Base-by-base conservation (phyloP, 2,888 invertebrate genomes). In the Exocentrus adspersus region DNA sequence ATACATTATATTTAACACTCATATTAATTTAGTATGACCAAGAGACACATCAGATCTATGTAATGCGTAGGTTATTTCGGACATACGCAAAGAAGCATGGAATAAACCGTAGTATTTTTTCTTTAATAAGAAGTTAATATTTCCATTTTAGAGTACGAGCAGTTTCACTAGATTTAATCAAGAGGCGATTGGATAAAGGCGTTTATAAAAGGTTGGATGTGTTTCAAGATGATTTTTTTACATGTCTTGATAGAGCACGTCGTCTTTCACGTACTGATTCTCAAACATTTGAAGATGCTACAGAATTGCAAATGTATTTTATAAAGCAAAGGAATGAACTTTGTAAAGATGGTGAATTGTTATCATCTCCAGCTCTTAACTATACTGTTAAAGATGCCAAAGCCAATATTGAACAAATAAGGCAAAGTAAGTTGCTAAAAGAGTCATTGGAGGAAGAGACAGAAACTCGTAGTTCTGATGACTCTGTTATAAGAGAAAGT, bases 201-300 rank as follows among this genome's bases (percentile, higher is more conserved):
- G 88, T 95, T 2, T 99, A 99, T 82, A 92, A 93, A 75, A 87
- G 99, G 4, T 84, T 99, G 67, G 98, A 99, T 81, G 88, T 91
- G 60, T 98, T 98, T 84, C 98, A 98, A 85, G 96, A 96, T 76
- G 98, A 99, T 79, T 90, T 98, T 79, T 98, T 99, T 80, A 88
- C 92, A 30, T 94, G 98, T 67, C 89, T 98, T 79, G 96, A 97
- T 76, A 84, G 93, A 73, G 97, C 97, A 0, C 88, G 98, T 1
- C 90, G 90, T 64, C 85, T 96, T 0, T 93, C 96, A 0, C 88
- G 96, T 10, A 92, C 94, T 0, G 97, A 98, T 84, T 97, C 98
- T 2, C 95, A 95, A 79, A 54, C 68, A 2, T 98, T 97, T 84
- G 97, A 98, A 79, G 98, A 99, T 82, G 92, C 97, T 0, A 89